These are phyloP conservation scores for Cantharis rustica DNA, from an alignment of 2,888 invertebrate genomes.

Conservation along the genomic window DNA sequence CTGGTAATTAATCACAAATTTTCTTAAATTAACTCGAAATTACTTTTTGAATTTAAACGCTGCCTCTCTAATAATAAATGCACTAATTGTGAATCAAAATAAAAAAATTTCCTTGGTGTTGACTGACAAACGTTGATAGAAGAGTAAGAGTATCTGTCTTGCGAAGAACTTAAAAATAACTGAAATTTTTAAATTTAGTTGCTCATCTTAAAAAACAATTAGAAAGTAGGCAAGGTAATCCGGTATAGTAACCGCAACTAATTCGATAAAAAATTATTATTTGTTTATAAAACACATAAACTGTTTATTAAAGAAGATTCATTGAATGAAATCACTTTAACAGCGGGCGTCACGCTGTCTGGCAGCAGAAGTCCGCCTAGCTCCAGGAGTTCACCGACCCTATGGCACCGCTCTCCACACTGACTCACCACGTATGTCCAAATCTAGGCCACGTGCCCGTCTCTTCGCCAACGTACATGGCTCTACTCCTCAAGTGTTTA, in stretches of 20 bases:
- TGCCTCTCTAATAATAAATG: not conserved
- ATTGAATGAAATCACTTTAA: slow-evolving; percentile 29
- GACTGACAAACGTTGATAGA: not conserved
- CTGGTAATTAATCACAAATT: not conserved
- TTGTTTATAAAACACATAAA: slow-evolving; percentile 1
- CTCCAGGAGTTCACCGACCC: slow-evolving; percentile 45
- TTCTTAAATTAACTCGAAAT: not conserved
- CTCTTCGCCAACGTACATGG: slow-evolving; percentile 23
- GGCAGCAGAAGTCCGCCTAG: slow-evolving; percentile 38
- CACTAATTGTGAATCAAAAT: not conserved
- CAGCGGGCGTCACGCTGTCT: slow-evolving; percentile 47
- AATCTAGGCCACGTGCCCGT: slow-evolving; percentile 30
- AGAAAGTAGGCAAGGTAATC: not conserved
- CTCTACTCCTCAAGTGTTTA: slow-evolving; percentile 2
- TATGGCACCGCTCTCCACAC: slow-evolving; percentile 37
- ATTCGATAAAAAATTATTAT: not conserved
- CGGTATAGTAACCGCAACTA: not conserved
- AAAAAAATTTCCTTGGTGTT: not conserved
- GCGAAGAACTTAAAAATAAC: not conserved
- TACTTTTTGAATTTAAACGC: not conserved
- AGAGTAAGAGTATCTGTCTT: not conserved
- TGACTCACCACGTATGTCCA: slow-evolving; percentile 25
- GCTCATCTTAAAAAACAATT: not conserved
- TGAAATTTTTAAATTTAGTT: not conserved
- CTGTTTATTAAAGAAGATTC: slow-evolving; percentile 14